A percentile compares a stretch with the other conserved stretches of the same genome.
Evolutionary conservation across 2,888 invertebrate genomes (phyloP).

Genomic region (Aethes cnicana): DNA sequence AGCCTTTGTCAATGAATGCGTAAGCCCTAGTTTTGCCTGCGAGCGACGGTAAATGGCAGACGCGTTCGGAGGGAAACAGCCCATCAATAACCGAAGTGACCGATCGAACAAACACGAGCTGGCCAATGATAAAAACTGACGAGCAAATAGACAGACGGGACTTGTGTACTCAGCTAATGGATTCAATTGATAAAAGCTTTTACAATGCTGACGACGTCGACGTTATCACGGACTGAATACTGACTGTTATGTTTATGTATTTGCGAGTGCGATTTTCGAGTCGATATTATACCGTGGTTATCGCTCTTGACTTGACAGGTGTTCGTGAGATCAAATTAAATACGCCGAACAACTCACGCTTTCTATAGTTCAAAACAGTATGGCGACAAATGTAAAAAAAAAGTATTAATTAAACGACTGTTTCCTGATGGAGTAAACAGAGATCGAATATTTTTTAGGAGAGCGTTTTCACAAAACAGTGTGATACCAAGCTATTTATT

Average conservation of each 20-base stretch:
- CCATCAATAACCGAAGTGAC: conserved; percentile 80
- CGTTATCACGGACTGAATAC: conserved; percentile 68
- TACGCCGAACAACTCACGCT: too few species aligned
- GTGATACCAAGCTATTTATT: too few species aligned
- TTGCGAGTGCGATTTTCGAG: conserved; percentile 38
- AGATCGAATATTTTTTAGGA: too few species aligned
- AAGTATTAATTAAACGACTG: too few species aligned
- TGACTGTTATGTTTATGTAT: conserved; percentile 38
- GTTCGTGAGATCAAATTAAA: background rate
- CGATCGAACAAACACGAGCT: conserved; percentile 78
- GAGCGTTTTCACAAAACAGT: too few species aligned
- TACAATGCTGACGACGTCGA: conserved; percentile 70
- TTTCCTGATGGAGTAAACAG: too few species aligned
- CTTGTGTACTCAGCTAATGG: conserved; percentile 81
- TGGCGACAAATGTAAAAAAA: too few species aligned
- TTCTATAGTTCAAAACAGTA: too few species aligned
- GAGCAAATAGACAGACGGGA: conserved; percentile 78
- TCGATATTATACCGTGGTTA: conserved; percentile 29
- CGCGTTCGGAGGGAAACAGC: conserved; percentile 59
- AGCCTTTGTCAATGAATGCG: conserved; percentile 28
- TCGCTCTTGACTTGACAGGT: background rate
- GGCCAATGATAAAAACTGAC: conserved; percentile 82
- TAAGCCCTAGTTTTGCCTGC: conserved; percentile 30
- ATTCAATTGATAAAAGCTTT: conserved; percentile 83
- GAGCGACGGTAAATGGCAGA: conserved; percentile 41